Evolutionary conservation across 2,797 vertebrate species (phyloP).

Genomic region (Chrosomus eos): DNA sequence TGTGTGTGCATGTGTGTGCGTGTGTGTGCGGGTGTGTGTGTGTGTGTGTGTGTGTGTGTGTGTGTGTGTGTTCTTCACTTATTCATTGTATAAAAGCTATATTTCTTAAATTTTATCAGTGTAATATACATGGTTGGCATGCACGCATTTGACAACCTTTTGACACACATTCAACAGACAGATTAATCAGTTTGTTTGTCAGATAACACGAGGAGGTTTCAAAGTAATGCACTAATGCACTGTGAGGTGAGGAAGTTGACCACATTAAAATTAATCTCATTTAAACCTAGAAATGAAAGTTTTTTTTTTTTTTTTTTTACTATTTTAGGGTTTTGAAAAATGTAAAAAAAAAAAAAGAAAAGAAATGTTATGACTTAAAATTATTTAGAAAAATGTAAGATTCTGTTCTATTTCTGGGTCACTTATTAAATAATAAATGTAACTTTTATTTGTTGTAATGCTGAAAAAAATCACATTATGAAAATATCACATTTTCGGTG

Average conservation of each 20-base stretch:
- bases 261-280: not conserved
- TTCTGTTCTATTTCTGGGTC: not conserved
- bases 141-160: not conserved
- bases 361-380: not conserved
- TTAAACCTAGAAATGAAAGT: not conserved
- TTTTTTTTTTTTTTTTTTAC: no score
- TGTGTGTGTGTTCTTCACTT: not conserved
- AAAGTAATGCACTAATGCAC: not conserved
- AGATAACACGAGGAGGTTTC: not conserved
- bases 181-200: not conserved
- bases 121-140: not conserved
- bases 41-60: not conserved
- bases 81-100: not conserved
- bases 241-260: not conserved
- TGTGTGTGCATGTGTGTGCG: not conserved
- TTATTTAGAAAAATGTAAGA: not conserved
- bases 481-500: no score
- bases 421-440: not conserved
- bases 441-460: not conserved
- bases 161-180: not conserved
- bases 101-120: not conserved
- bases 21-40: not conserved
- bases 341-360: not conserved
- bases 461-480: no score
- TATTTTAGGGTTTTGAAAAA: not conserved